phyloP scores from a whole-genome alignment of 2,888 invertebrate species.

The Drosophila falleni region DNA sequence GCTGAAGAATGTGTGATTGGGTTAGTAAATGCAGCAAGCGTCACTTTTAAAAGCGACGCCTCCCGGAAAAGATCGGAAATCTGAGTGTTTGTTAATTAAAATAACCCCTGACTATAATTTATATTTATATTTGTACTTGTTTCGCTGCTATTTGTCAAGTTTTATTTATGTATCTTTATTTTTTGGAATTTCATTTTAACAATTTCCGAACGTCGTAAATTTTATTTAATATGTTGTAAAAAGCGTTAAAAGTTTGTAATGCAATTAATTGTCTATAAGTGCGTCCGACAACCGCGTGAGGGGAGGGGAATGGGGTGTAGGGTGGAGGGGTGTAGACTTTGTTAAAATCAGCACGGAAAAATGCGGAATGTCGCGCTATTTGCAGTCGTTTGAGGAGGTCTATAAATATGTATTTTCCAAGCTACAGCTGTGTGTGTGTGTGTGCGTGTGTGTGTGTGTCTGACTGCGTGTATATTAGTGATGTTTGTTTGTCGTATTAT shows the following conservation, averaged over 20 bases:
- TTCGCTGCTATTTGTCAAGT: not conserved
- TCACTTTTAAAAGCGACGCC: too few relatives aligned
- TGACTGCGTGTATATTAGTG: slow-evolving; percentile 6
- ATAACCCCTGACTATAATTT: too few relatives aligned
- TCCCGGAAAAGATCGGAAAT: too few relatives aligned
- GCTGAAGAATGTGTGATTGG: too few relatives aligned
- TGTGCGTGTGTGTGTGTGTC: slow-evolving; percentile 9
- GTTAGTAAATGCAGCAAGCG: too few relatives aligned
- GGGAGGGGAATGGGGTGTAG: not conserved
- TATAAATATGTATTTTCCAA: slow-evolving; percentile 9
- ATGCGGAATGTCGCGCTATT: slow-evolving; percentile 38
- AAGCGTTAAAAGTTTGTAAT: slow-evolving; percentile 41
- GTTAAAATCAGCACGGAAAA: slow-evolving; percentile 12
- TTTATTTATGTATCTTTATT: not conserved
- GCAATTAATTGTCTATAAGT: slow-evolving; percentile 46
- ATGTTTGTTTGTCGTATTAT: slow-evolving; percentile 51
- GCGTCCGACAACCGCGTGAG: not conserved
- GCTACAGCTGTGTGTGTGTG: not conserved
- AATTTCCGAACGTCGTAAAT: slow-evolving; percentile 22
- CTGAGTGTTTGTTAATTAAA: too few relatives aligned
- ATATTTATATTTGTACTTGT: slow-evolving; percentile 25
- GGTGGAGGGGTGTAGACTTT: not conserved
- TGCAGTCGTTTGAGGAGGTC: slow-evolving; percentile 41
- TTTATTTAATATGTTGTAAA: slow-evolving; percentile 6
- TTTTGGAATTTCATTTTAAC: slow-evolving; percentile 41